Percentiles rank a stretch among this genome's conserved stretches.
These are phyloP conservation scores for Drosophila affinis DNA, from an alignment of 2,888 invertebrate species.

Conservation along the genomic window DNA sequence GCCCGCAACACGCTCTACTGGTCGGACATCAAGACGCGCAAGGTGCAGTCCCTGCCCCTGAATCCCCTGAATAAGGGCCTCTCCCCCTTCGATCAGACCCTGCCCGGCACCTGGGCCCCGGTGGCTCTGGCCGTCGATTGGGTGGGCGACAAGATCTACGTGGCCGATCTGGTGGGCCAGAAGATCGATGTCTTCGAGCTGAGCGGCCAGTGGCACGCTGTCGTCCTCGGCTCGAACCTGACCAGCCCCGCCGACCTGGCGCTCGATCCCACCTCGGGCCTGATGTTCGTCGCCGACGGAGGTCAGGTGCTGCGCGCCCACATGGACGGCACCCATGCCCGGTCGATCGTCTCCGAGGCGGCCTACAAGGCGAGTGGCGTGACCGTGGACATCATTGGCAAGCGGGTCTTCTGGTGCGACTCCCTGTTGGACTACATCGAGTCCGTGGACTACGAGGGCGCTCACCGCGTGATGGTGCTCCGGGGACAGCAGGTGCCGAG, in stretches of 20 bases:
- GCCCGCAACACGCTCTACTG: slow-evolving; percentile 91
- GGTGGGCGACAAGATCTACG: slow-evolving; percentile 97
- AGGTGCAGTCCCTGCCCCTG: slow-evolving; percentile 86
- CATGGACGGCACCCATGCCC: slow-evolving; percentile 95
- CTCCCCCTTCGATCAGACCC: slow-evolving; percentile 86
- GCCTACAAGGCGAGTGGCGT: slow-evolving; percentile 97
- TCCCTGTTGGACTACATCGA: slow-evolving; percentile 97
- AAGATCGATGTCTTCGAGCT: slow-evolving; percentile 97
- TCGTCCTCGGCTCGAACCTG: slow-evolving; percentile 95
- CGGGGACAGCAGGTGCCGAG: slow-evolving; percentile 93
- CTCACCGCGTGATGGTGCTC: slow-evolving; percentile 90
- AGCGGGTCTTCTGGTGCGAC: slow-evolving; percentile 98
- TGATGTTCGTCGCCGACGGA: slow-evolving; percentile 94
- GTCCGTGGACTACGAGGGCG: slow-evolving; percentile 96
- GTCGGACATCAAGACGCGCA: slow-evolving; percentile 94
- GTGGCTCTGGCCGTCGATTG: slow-evolving; percentile 97
- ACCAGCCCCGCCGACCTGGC: slow-evolving; percentile 96
- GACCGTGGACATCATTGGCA: slow-evolving; percentile 94
- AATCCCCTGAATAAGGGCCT: slow-evolving; percentile 84
- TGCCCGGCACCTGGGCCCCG: slow-evolving; percentile 94
- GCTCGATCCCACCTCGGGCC: slow-evolving; percentile 94
- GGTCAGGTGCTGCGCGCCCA: slow-evolving; percentile 93
- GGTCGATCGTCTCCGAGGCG: slow-evolving; percentile 94
- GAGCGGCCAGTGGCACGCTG: slow-evolving; percentile 93
- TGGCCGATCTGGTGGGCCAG: slow-evolving; percentile 95